phyloP scores from a whole-genome alignment of 2,888 invertebrate genomes.

The Scelioninae gen. 1 region DNA sequence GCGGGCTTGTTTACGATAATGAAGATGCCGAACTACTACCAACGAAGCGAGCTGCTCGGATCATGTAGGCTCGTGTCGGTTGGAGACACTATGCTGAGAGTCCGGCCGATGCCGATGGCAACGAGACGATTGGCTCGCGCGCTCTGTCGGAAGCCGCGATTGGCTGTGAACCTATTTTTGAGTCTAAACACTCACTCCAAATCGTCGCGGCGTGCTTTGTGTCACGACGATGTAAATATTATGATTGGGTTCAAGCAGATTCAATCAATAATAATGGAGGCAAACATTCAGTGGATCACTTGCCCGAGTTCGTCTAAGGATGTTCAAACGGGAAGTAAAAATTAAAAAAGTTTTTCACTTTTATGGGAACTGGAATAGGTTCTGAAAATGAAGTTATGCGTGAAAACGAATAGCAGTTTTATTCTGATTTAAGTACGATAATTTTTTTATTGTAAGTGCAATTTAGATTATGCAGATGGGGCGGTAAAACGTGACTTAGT shows the following conservation, averaged over 20 bases:
- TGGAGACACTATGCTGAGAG: conserved; percentile 45
- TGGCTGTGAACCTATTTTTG: conserved; percentile 33
- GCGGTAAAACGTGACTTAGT: no score
- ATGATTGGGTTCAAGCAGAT: conserved; percentile 4
- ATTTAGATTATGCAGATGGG: no score
- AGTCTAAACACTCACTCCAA: not conserved
- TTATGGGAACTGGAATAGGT: no score
- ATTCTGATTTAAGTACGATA: no score
- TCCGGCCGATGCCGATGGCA: conserved; percentile 23
- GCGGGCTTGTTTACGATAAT: conserved; percentile 64
- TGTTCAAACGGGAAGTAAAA: no score
- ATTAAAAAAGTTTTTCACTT: no score
- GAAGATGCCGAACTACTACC: conserved; percentile 67
- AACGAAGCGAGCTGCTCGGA: conserved; percentile 45
- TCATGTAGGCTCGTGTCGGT: conserved; percentile 55
- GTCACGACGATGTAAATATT: conserved; percentile 35
- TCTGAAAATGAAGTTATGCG: no score
- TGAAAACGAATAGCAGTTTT: no score
- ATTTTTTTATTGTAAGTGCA: no score
- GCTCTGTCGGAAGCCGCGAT: conserved; percentile 30
- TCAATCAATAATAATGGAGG: not conserved
- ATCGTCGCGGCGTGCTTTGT: conserved; percentile 15
- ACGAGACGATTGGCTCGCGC: conserved; percentile 38
- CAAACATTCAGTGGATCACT: not conserved
- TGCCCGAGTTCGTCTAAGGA: not conserved